Conservation (phyloP, 2,888 invertebrate genomes). For the Nomada goodeniana region DNA sequence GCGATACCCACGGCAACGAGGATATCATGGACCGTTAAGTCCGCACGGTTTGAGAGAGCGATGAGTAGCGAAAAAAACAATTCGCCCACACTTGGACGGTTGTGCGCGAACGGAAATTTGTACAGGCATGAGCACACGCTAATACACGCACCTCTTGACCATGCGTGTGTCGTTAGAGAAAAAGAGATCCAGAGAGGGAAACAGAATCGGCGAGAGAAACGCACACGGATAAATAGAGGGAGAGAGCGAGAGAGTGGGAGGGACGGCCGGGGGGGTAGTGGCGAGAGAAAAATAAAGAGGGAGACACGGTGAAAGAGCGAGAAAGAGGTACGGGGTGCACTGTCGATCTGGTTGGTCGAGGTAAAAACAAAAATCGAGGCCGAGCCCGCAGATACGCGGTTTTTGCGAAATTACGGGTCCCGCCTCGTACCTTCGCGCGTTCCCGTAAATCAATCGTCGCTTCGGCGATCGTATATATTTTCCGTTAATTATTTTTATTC, state of each 20-base stretch:
- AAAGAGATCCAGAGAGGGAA: conserved; percentile 3
- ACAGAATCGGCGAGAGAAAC: too few species aligned
- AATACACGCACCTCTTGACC: neutral
- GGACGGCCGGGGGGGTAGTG: too few species aligned
- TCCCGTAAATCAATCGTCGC: conserved; percentile 80
- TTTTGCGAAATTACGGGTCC: conserved; percentile 77
- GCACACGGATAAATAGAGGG: conserved; percentile 4
- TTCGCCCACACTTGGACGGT: conserved; percentile 18
- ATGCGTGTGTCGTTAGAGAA: conserved; percentile 18
- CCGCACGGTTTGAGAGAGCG: conserved; percentile 65
- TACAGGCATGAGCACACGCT: conserved; percentile 11
- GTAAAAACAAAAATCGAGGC: conserved; percentile 78
- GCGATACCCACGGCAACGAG: conserved; percentile 68
- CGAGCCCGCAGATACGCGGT: conserved; percentile 78
- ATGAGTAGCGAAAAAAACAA: conserved; percentile 57
- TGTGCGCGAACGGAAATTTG: conserved; percentile 31
- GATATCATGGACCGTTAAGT: conserved; percentile 64
- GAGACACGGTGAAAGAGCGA: conserved; percentile 8
- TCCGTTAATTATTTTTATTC: conserved; percentile 82
- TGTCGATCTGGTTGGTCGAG: conserved; percentile 67
- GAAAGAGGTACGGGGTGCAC: conserved; percentile 37
- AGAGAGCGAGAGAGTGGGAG: conserved; percentile 17
- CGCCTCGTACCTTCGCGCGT: conserved; percentile 75
- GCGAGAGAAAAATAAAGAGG: neutral
- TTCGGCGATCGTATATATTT: conserved; percentile 77